Conservation (phyloP, 2,113 vertebrate species). For the Felis chaus region DNA sequence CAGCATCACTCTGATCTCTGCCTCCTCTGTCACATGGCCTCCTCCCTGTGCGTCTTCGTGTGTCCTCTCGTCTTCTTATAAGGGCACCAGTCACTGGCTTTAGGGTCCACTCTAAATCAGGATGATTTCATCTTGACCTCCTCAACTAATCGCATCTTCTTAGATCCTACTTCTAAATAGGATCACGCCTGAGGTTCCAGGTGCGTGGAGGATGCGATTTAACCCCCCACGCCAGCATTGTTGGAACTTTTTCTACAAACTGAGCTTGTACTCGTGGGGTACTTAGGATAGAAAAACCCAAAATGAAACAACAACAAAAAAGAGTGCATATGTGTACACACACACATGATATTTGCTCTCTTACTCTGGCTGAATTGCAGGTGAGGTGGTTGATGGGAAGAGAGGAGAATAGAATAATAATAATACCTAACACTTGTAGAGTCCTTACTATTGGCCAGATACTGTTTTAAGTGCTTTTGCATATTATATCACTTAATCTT, state of each 20-base stretch:
- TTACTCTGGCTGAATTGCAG: neutral
- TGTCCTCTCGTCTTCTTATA: neutral
- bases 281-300: neutral
- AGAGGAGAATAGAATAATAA: neutral
- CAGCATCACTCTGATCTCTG: neutral
- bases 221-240: neutral
- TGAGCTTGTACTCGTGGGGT: neutral
- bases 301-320: neutral
- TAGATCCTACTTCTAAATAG: neutral
- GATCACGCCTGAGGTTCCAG: neutral
- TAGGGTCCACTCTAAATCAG: neutral
- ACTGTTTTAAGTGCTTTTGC: neutral
- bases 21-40: neutral
- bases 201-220: neutral
- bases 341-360: neutral
- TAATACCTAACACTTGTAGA: neutral
- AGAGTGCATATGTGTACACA: neutral
- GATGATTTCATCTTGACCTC: neutral
- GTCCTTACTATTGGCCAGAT: neutral
- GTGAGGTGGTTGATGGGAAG: neutral
- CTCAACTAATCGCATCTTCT: neutral
- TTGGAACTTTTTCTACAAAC: neutral
- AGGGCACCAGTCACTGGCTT: neutral
- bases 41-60: neutral
- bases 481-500: neutral